Percentiles rank a stretch among this genome's conserved stretches.
These are phyloP conservation scores for Drosophila tanythrix DNA, from an alignment of 2,888 invertebrate species.

Conservation along the genomic window DNA sequence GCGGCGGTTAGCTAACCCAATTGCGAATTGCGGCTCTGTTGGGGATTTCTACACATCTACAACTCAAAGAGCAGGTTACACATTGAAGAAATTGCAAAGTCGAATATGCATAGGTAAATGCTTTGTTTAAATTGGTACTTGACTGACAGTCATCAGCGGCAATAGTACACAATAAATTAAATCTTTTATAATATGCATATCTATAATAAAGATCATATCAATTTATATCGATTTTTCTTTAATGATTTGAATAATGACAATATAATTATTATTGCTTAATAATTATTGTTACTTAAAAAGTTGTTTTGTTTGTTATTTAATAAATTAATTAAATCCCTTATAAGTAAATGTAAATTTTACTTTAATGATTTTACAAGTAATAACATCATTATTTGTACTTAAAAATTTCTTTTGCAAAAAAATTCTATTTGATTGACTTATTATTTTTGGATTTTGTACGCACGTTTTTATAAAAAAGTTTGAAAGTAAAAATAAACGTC, in stretches of 20 bases:
- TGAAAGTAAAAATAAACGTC: not conserved
- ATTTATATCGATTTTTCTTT: not conserved
- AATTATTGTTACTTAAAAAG: not conserved
- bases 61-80: slow-evolving; percentile 4
- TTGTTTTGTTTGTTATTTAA: not conserved
- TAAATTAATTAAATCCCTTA: not conserved
- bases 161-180: not conserved
- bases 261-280: not conserved
- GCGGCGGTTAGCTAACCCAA: slow-evolving; percentile 41
- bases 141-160: not conserved
- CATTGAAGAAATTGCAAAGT: slow-evolving; percentile 40
- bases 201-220: not conserved
- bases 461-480: not conserved
- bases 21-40: slow-evolving; percentile 29
- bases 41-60: slow-evolving; percentile 35
- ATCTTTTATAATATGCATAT: not conserved
- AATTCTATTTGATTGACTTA: not conserved
- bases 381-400: not conserved
- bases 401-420: not conserved
- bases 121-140: slow-evolving; percentile 41
- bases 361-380: not conserved
- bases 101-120: slow-evolving; percentile 35
- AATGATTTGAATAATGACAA: not conserved
- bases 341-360: not conserved
- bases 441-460: not conserved